A percentile compares a stretch with the other conserved stretches of the same genome.
These are phyloP conservation scores for Chydorus sphaericus DNA, from an alignment of 2,888 invertebrate genomes.

Conservation along the genomic window DNA sequence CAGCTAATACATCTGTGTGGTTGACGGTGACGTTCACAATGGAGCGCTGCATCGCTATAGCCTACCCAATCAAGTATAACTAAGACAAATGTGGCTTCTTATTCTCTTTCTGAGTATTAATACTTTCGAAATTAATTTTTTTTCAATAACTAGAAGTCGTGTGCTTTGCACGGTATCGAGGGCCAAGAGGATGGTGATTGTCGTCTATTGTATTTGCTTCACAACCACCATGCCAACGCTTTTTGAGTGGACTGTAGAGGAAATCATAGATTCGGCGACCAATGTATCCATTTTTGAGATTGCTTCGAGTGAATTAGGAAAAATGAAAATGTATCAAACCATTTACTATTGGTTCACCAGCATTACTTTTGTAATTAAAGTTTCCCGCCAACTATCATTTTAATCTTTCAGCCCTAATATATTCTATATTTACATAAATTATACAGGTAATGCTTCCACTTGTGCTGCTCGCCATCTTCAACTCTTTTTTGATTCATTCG, in stretches of 20 bases:
- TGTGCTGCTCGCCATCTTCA: slow-evolving; percentile 50
- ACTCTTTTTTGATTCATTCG: slow-evolving; percentile 48
- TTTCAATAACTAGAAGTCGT: too few species aligned
- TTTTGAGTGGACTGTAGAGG: slow-evolving; percentile 44
- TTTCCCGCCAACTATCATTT: too few species aligned
- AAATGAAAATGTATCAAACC: slow-evolving; percentile 37
- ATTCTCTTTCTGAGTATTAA: too few species aligned
- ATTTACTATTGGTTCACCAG: slow-evolving; percentile 50
- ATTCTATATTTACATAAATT: too few species aligned
- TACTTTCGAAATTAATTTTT: too few species aligned
- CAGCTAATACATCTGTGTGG: slow-evolving; percentile 52
- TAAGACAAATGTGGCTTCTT: too few species aligned
- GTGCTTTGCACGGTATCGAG: slow-evolving; percentile 50
- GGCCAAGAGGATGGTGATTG: slow-evolving; percentile 46
- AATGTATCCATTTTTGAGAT: neutral
- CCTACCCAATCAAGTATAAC: slow-evolving; percentile 53
- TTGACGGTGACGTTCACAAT: slow-evolving; percentile 58
- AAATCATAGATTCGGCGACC: slow-evolving; percentile 18
- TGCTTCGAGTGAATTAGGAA: slow-evolving; percentile 31
- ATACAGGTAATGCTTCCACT: slow-evolving; percentile 55
- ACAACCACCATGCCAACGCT: slow-evolving; percentile 45
- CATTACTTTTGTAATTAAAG: slow-evolving; percentile 38
- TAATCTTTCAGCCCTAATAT: too few species aligned
- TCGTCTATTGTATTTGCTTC: slow-evolving; percentile 42
- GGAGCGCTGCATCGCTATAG: slow-evolving; percentile 59